Base-by-base conservation (phyloP, 2,888 invertebrate genomes). In the Cephus runcator region DNA sequence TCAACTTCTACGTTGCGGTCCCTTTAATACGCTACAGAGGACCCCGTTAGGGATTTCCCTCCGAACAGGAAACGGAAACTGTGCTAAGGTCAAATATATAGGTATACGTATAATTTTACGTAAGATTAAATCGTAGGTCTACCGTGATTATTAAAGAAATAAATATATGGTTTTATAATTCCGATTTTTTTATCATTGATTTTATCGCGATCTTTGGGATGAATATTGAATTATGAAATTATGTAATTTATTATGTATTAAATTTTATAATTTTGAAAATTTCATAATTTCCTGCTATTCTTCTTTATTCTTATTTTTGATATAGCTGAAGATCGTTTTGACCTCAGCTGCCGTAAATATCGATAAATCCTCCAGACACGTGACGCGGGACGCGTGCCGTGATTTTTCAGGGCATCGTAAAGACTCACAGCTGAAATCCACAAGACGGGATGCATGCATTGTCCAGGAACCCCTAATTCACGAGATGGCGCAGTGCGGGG, bases 361-460 rank as follows among this genome's bases (percentile, higher is more conserved):
- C 91, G 82, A 90, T 90, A 89, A 88, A 88, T 87, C 85, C 86
- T 82, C 76, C 75, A n/a, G 75, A 87, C 87, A 89, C 88, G 87
- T 87, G 90, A 88, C 84, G 85, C 81, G 81, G 81, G 89, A 87
- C 90, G 85, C 90, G 91, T 89, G 91, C 90, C 91, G 79, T 79
- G 86, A 87, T 87, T 88, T 86, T 82, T 85, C 34, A 12, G 56
- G 56, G 56, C 23, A 23, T 33, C 71, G 71, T 34, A 34, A 71
- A 30, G 71, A 33, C 23, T 56, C 34, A 4, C 71, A 12, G 33
- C 71, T 56, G 56, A 56, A 30, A 34, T 33, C 36, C 34, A 36
- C 34, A 35, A 74, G 74, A 34, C 31, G 74, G 35, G 74, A 74
- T 69, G 76, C 77, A 73, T 77, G 36, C 71, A 71, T 71, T 71